Percentiles rank a stretch among this genome's conserved stretches.
Conservation (phyloP, 2,113 vertebrate species). For the Epinephelus moara region DNA sequence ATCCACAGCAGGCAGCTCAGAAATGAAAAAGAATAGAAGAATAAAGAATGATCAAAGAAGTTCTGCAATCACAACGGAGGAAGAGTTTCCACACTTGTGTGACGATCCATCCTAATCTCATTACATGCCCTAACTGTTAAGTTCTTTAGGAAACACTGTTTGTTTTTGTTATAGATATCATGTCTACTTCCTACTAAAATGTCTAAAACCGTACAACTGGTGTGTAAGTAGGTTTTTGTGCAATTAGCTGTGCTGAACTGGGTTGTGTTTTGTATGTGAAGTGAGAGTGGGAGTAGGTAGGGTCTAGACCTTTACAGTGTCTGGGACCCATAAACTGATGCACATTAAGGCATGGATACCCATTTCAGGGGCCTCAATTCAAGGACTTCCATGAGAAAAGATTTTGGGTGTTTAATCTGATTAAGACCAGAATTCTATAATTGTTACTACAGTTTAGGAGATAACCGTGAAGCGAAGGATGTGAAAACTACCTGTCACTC, state of each 20-base stretch:
- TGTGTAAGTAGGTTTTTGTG: neutral
- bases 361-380: no score
- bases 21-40: constrained; percentile 59
- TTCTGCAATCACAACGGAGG: constrained; percentile 47
- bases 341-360: no score
- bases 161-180: neutral
- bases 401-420: no score
- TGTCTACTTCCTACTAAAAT: neutral
- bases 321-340: no score
- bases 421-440: no score
- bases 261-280: neutral
- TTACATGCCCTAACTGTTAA: constrained; percentile 30
- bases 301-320: neutral
- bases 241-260: neutral
- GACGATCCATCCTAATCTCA: constrained; percentile 48
- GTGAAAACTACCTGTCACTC: no score
- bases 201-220: no score
- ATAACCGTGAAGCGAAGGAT: no score
- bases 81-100: constrained; percentile 23
- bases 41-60: constrained; percentile 62
- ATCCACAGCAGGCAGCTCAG: constrained; percentile 42
- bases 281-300: neutral
- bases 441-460: no score
- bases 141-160: neutral
- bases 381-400: no score